phyloP scores from a whole-genome alignment of 2,113 vertebrate genomes.

The Dicrurus megarhynchus region DNA sequence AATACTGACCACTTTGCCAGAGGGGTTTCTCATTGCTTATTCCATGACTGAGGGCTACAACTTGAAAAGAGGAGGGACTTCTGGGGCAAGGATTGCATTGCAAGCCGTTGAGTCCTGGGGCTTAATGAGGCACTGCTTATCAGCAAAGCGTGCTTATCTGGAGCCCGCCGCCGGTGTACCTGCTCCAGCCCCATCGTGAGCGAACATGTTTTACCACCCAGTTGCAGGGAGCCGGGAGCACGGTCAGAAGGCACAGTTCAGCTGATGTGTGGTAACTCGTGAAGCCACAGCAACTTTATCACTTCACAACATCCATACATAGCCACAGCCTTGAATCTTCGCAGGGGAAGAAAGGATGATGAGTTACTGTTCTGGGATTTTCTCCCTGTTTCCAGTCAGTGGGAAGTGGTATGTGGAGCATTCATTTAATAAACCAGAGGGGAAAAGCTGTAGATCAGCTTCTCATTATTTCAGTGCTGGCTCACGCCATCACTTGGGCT shows the following conservation, averaged over 20 bases:
- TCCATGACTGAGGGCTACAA: background rate
- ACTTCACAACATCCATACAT: slow-evolving; percentile 66
- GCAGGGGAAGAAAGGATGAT: slow-evolving; percentile 51
- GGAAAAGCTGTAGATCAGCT: slow-evolving; percentile 64
- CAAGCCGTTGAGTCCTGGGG: slow-evolving; percentile 59
- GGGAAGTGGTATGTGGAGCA: slow-evolving; percentile 57
- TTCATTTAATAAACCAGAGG: slow-evolving; percentile 62
- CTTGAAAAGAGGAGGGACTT: background rate
- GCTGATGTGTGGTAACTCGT: slow-evolving; percentile 25
- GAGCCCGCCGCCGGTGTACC: background rate
- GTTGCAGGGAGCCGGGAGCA: background rate
- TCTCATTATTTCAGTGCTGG: slow-evolving; percentile 61
- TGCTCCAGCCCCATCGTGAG: slow-evolving; percentile 57
- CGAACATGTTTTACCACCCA: slow-evolving; percentile 63
- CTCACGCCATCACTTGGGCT: slow-evolving; percentile 41
- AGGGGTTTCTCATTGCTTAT: background rate
- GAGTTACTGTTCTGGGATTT: slow-evolving; percentile 63
- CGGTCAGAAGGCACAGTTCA: background rate
- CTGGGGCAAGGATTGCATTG: slow-evolving; percentile 17
- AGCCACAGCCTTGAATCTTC: slow-evolving; percentile 50
- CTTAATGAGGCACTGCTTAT: slow-evolving; percentile 59
- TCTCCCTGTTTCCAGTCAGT: slow-evolving; percentile 53
- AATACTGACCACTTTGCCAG: background rate
- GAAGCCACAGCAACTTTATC: slow-evolving; percentile 62
- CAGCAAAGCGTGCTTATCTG: slow-evolving; percentile 45